Evolutionary conservation across 2,113 vertebrate species (phyloP).

Genomic region (Laterallus jamaicensis): DNA sequence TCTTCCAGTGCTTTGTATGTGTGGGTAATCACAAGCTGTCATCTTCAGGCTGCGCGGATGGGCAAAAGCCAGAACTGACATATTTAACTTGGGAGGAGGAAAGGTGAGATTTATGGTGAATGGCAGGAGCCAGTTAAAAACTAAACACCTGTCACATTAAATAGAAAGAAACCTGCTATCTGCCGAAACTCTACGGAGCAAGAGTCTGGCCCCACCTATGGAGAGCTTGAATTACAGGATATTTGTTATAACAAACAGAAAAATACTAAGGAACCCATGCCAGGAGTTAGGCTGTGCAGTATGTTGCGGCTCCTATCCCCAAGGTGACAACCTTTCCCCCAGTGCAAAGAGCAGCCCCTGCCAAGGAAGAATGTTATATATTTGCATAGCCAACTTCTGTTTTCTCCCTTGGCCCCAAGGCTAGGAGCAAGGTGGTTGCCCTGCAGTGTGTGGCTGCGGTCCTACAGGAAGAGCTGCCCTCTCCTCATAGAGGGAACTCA

Average conservation of each 20-base stretch:
- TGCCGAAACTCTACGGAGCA: not conserved
- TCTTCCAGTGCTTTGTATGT: not conserved
- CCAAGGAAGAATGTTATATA: not conserved
- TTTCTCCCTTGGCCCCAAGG: not conserved
- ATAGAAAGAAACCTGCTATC: not conserved
- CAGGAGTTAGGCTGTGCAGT: not conserved
- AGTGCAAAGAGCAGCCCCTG: not conserved
- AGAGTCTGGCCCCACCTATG: not conserved
- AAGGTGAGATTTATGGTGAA: not conserved
- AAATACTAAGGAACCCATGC: not conserved
- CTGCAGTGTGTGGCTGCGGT: not conserved
- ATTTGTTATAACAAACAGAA: not conserved
- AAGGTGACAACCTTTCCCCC: not conserved
- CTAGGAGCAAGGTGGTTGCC: not conserved
- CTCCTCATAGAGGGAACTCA: not conserved
- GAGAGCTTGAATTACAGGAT: not conserved
- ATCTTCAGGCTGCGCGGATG: not conserved
- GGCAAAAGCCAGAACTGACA: not conserved
- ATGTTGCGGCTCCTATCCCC: not conserved
- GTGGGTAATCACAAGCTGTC: not conserved
- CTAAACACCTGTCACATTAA: not conserved
- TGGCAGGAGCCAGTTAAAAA: not conserved
- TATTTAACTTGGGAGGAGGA: not conserved
- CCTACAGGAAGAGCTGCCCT: not conserved
- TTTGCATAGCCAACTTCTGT: not conserved